Evolutionary conservation across 2,797 vertebrate genomes (phyloP).

Genomic region (Odontamblyopus rebecca): DNA sequence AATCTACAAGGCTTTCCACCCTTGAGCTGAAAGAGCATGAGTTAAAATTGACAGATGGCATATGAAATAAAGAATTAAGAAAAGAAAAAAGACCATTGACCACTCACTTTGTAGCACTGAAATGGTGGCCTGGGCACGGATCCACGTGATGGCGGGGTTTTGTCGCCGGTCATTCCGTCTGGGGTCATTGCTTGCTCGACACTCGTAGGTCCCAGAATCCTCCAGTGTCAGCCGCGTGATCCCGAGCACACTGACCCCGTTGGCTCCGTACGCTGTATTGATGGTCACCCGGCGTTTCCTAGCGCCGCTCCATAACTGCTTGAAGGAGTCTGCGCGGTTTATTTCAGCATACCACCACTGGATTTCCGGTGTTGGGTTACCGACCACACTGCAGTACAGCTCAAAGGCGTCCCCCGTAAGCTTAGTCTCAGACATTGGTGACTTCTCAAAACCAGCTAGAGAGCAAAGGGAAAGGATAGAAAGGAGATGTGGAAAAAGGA

Average conservation of each 20-base stretch:
- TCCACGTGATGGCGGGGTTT: conserved; percentile 98
- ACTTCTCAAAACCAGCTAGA: conserved; percentile 99
- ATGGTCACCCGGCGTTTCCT: conserved; percentile 95
- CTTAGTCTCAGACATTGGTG: conserved; percentile 99
- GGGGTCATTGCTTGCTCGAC: conserved; percentile 98
- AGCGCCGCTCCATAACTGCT: conserved; percentile 97
- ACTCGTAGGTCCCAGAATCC: conserved; percentile 99
- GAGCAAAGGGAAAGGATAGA: conserved; percentile 67
- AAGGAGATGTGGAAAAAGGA: conserved; percentile 35
- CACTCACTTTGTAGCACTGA: conserved; percentile 99
- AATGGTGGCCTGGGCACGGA: conserved; percentile 99
- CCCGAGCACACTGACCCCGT: conserved; percentile 95
- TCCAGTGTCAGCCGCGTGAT: conserved; percentile 94
- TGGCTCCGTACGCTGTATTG: conserved; percentile 93
- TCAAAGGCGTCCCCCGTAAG: conserved; percentile 99
- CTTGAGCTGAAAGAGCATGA: conserved; percentile 67
- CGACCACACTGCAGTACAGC: conserved; percentile 99
- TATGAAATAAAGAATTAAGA: conserved; percentile 27
- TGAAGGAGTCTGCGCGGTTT: conserved; percentile 98
- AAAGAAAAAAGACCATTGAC: conserved; percentile 65
- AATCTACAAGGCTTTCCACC: conserved; percentile 52
- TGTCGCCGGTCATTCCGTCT: conserved; percentile 96
- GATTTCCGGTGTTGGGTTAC: conserved; percentile 98
- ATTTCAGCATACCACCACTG: conserved; percentile 99
- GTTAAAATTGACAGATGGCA: conserved; percentile 63